Evolutionary conservation across 2,888 invertebrate species (phyloP), one percentile per base, ranked within the genome.

Genomic region (Caenorhabditis sp.): DNA sequence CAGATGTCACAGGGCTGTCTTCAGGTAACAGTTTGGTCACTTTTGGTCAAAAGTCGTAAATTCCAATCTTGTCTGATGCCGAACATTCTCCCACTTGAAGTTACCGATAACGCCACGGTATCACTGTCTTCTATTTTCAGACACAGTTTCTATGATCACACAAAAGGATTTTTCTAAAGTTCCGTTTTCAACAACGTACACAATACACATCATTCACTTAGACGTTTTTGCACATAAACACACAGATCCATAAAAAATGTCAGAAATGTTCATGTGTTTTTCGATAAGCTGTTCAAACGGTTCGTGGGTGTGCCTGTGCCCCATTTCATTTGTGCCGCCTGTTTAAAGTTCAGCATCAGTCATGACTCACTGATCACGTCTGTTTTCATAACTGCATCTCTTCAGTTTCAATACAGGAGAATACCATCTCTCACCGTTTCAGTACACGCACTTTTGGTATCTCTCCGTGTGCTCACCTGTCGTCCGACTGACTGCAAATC

Each of bases 281-380:
- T 69, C 61, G 77, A 77, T 77, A 77, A 77, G 77, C 77, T 77
- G 77, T 77, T 77, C 77, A 77, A 77, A 77, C 77, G 77, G 61
- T 70, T 69, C 58, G 69, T 61, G 77, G 69, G 77, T 70, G 77
- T 77, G 77, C 63, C 77, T 51, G 44, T 44, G 14, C 64, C 63
- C 47, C 63, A 61, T 58, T 61, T 49, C 61, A 59, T 47, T 66
- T 31, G 28, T 14, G 26, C 58, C 77, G 77, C 77, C 77, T 77
- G 77, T 77, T 69, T 70, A 77, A 77, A 77, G 77, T 77, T 77
- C 77, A 77, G 77, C 77, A 63, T 61, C 77, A 70, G 1, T 54
- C 38, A 47, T 70, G 75, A 75, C 75, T 75, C 75, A 75, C 66
- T 70, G 64, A 64, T 58, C 63, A 54, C 75, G 64, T 58, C 64